Percentiles rank a stretch among this genome's conserved stretches.
Conservation (phyloP, 2,113 vertebrate genomes). For the Phalacrocorax brasilianus region DNA sequence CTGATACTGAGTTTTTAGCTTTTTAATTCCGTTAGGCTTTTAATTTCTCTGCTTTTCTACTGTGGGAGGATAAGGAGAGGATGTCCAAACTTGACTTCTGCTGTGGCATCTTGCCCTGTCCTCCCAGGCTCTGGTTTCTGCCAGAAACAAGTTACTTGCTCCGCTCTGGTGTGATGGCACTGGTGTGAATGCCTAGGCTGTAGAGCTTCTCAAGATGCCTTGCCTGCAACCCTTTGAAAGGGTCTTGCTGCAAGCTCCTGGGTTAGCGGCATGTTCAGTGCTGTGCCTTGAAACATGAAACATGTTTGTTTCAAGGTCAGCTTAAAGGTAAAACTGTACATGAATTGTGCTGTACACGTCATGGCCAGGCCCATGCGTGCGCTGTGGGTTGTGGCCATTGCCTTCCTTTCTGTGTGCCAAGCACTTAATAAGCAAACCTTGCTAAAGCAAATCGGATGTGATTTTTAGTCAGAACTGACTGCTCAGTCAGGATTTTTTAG, state of each 20-base stretch:
- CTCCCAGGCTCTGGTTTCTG: conserved; percentile 13
- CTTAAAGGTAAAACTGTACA: background rate
- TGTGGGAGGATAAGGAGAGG: background rate
- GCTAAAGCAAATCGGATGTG: background rate
- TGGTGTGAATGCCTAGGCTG: background rate
- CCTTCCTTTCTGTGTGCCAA: conserved; percentile 44
- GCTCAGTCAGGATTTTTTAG: background rate
- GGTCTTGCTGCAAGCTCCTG: background rate
- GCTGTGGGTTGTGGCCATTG: background rate
- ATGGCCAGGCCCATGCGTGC: background rate
- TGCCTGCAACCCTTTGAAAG: background rate
- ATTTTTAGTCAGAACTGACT: background rate
- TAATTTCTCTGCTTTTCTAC: conserved; percentile 20
- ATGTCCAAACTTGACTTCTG: background rate
- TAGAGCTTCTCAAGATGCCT: background rate
- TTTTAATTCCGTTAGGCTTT: conserved; percentile 30
- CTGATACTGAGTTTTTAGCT: conserved; percentile 26
- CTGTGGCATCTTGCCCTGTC: background rate
- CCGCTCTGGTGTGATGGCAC: background rate
- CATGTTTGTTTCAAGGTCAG: background rate
- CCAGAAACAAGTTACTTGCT: background rate
- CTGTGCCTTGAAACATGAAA: background rate
- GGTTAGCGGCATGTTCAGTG: background rate
- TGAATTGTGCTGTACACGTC: background rate
- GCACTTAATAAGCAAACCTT: background rate